A percentile compares a stretch with the other conserved stretches of the same genome.
These are phyloP conservation scores for Helobdella robusta DNA, from an alignment of 2,888 invertebrate species.

Conservation along the genomic window DNA sequence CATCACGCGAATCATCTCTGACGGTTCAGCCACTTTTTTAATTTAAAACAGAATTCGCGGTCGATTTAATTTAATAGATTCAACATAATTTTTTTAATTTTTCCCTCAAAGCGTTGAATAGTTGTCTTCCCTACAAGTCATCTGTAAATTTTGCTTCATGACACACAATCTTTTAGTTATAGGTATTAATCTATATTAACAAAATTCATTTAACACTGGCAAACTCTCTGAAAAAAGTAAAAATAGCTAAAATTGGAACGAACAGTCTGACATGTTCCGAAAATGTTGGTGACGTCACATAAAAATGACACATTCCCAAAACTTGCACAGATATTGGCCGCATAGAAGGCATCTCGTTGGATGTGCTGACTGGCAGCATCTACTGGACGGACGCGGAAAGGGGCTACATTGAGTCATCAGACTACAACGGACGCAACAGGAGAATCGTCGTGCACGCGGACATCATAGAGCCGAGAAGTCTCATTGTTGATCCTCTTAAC, in stretches of 20 bases:
- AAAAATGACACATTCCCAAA: background rate
- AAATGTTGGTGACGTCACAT: background rate
- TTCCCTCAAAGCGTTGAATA: too few species aligned
- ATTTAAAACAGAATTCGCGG: background rate
- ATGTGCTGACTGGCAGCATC: constrained; percentile 42
- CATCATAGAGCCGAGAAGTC: constrained; percentile 28
- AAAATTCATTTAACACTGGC: too few species aligned
- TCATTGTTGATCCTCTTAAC: constrained; percentile 28
- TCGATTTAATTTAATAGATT: too few species aligned
- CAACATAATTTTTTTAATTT: too few species aligned
- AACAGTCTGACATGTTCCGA: background rate
- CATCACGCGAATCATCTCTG: constrained; percentile 14
- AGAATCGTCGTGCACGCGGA: constrained; percentile 35
- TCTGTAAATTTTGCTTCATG: too few species aligned
- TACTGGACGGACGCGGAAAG: constrained; percentile 43
- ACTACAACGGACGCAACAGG: constrained; percentile 40
- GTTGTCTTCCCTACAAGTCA: too few species aligned
- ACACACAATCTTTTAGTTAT: too few species aligned
- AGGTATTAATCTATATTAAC: too few species aligned
- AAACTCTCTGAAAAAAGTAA: too few species aligned
- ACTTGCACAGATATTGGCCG: constrained; percentile 31
- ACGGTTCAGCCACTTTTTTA: constrained; percentile 8
- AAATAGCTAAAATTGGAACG: too few species aligned
- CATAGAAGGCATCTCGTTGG: constrained; percentile 41
- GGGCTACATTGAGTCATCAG: constrained; percentile 39